A percentile compares a stretch with the other conserved stretches of the same genome.
Evolutionary conservation across 1,140 invertebrate genomes (phyloP).

Genomic region (Drosophila erecta): DNA sequence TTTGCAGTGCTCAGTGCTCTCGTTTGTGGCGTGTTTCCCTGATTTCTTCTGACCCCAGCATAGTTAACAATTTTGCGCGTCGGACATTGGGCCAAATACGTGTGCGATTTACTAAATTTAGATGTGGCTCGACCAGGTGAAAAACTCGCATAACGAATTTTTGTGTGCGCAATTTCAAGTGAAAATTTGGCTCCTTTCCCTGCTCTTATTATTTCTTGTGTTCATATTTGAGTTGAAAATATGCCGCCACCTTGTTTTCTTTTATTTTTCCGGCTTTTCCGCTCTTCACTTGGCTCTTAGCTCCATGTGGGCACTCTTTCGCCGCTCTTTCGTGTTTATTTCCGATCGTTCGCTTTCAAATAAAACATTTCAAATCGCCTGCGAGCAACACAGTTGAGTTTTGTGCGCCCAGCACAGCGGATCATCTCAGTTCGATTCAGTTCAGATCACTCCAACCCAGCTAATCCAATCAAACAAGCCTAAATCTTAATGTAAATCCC

Average conservation of each 20-base stretch:
- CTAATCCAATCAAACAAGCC: constrained; percentile 39
- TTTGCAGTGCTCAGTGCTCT: constrained; percentile 25
- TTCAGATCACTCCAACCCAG: constrained; percentile 22
- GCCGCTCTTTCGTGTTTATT: constrained; percentile 63
- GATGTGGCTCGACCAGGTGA: constrained; percentile 58
- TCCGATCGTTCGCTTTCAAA: constrained; percentile 74
- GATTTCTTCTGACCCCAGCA: constrained; percentile 66
- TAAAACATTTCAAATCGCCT: constrained; percentile 77
- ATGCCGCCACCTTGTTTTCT: constrained; percentile 2
- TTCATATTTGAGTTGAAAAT: constrained; percentile 36
- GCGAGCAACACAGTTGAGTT: constrained; percentile 72
- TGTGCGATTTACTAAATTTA: constrained; percentile 80
- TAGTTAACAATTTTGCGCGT: constrained; percentile 70
- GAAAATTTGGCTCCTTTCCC: constrained; percentile 36
- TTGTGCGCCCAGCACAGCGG: constrained; percentile 71
- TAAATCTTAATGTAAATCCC: constrained; percentile 46
- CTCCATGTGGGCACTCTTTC: constrained; percentile 22
- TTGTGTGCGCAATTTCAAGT: constrained; percentile 49
- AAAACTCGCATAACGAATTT: constrained; percentile 44
- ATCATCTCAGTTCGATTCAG: constrained; percentile 52
- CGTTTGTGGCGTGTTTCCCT: constrained; percentile 7
- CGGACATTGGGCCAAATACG: constrained; percentile 81
- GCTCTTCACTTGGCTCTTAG: constrained; percentile 25
- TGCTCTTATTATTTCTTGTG: constrained; percentile 25
- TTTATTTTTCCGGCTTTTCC: constrained; percentile 61